Base-by-base conservation (phyloP, 37 sponge, comb jelly and placozoan species). In the Aplysina aerophoba region DNA sequence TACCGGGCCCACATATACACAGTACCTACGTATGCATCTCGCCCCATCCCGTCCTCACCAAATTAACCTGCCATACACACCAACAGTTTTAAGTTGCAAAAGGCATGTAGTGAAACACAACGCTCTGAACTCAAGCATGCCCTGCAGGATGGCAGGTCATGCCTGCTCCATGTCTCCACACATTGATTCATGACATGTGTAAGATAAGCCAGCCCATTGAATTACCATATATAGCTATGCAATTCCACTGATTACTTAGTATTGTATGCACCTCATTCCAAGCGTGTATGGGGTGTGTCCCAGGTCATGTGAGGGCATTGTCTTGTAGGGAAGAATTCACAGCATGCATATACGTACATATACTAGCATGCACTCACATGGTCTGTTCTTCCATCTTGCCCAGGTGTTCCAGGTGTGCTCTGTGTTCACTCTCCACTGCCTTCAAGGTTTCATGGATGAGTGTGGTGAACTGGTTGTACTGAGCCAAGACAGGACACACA, bases 351-450 rank as follows among this genome's bases (percentile, higher is more conserved):
- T 5, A 72, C 2, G 5, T 27, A 4, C 35, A 33, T 3, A 14
- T 5, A 72, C 3, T 27, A 11, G 28, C 64, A 28, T 34, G 1
- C n/a, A 17, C 87, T 83, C 72, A 95, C 96, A 64, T 86, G 38
- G 94, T 93, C 67, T 95, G 89, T 85, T 93, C 91, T 37, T 93
- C 85, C 96, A 95, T 95, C 55, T 90, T 83, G n/a, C 89, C 77
- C 19, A 90, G 84, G 69, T 95, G 94, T 34, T 93, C 81, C 28
- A 95, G 66, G 33, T 93, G 66, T 0, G 85, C 31, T 44, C 62
- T 67, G 15, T 95, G 96, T 41, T 95, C 96, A 2, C 53, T 84
- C 73, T 93, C 93, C 40, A 95, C 84, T 31, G 67, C 71, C 44
- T 79, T 30, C 33, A 95, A 33, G 89, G 93, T 95, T 36, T 95